phyloP scores from a whole-genome alignment of 2,888 invertebrate genomes.

The Drosophila atroscutellata region DNA sequence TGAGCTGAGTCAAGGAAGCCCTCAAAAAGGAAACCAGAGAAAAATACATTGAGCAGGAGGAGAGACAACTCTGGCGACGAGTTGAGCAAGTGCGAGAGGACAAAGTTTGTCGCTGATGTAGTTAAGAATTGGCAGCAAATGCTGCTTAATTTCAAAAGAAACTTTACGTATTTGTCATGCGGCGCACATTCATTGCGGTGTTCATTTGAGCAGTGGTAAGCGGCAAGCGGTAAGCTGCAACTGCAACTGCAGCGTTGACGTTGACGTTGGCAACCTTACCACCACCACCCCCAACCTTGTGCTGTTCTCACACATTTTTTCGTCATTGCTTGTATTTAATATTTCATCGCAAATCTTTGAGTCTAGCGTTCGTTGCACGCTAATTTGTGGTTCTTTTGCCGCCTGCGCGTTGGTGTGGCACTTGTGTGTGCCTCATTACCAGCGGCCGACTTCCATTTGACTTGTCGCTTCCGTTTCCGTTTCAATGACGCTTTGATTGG shows the following conservation, averaged over 20 bases:
- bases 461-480: conserved; percentile 80
- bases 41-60: conserved; percentile 49
- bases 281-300: not conserved
- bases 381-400: conserved; percentile 65
- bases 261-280: conserved; percentile 53
- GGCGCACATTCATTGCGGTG: conserved; percentile 81
- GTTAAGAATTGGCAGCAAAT: conserved; percentile 82
- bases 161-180: conserved; percentile 81
- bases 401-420: conserved; percentile 20
- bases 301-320: conserved; percentile 10
- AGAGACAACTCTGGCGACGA: conserved; percentile 19
- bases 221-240: conserved; percentile 24
- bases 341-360: conserved; percentile 63
- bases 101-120: conserved; percentile 80
- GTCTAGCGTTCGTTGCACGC: conserved; percentile 37
- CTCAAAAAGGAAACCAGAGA: conserved; percentile 18
- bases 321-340: conserved; percentile 56
- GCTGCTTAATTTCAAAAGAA: conserved; percentile 82
- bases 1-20: conserved; percentile 34
- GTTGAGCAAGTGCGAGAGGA: conserved; percentile 55
- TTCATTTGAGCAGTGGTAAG: conserved; percentile 77
- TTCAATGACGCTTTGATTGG: conserved; percentile 79
- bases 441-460: conserved; percentile 72
- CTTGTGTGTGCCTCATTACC: conserved; percentile 75
- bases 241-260: conserved; percentile 22